These are phyloP conservation scores for Piaya cayana DNA, from an alignment of 2,113 vertebrate genomes.

Conservation along the genomic window DNA sequence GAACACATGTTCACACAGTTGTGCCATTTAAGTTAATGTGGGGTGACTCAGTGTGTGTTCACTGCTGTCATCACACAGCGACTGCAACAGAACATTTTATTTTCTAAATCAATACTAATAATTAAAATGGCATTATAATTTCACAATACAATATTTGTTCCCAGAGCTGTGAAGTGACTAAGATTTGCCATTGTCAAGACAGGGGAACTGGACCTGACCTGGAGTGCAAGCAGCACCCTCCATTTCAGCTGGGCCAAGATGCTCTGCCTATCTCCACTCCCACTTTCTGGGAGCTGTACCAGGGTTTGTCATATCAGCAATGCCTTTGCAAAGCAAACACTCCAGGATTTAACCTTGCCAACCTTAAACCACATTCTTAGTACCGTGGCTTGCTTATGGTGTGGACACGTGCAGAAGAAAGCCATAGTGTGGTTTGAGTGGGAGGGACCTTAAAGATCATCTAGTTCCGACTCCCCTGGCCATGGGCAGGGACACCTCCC, in stretches of 20 bases:
- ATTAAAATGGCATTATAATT: background rate
- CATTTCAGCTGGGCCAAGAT: fast-evolving
- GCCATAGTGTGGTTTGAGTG: too few species aligned
- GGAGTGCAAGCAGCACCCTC: background rate
- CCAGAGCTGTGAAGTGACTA: background rate
- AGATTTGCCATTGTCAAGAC: background rate
- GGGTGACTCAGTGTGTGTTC: slow-evolving; percentile 34
- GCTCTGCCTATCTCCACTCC: background rate
- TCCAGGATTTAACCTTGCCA: fast-evolving
- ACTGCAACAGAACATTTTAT: background rate
- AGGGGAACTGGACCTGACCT: background rate
- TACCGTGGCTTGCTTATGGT: background rate
- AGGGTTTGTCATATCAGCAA: background rate
- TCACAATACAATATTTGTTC: background rate
- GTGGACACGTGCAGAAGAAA: background rate
- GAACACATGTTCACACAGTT: slow-evolving; percentile 13
- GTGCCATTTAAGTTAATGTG: background rate
- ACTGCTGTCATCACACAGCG: background rate
- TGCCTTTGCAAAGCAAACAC: background rate
- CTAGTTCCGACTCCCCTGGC: too few species aligned
- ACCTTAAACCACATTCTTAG: background rate
- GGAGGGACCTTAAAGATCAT: too few species aligned
- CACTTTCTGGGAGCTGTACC: background rate
- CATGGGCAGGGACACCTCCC: too few species aligned
- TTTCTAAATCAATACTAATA: slow-evolving; percentile 38